Evolutionary conservation across 2,113 vertebrate genomes (phyloP), one percentile per base, ranked within the genome.

Genomic region (Meles meles): DNA sequence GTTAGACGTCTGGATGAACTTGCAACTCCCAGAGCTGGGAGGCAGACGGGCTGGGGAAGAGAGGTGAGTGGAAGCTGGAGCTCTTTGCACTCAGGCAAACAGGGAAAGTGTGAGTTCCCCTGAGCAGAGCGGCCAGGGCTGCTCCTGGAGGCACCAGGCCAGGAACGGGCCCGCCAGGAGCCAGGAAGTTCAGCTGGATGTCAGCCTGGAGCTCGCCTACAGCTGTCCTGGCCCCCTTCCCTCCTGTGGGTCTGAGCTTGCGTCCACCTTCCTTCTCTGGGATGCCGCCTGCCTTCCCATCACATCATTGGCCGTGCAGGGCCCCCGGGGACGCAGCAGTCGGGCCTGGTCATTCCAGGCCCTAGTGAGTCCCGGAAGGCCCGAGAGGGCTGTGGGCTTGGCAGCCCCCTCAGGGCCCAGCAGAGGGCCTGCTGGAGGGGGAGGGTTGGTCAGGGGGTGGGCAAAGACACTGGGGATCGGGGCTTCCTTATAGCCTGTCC

Each of bases 1-100:
- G 88, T 39, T 21, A 94, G 95, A 93, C 49, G 12, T 47, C 63
- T 42, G 84, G 69, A 47, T 76, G 91, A 84, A 80, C 90, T 47
- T 80, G 17, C 12, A 27, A 42, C 34, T 63, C 83, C 27, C 63
- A 55, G 44, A 21, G 72, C 86, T 1, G 8, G 49, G n/a, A 63
- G 49, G 61, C 42, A 13, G 49, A 11, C 6, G 39, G 84, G 61
- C 29, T 17, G 31, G 39, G 23, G 21, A 4, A 2, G 42, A 27
- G 42, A 21, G 25, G 59, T 0, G 31, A 29, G 34, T 14, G 63
- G 57, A 59, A 7, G 21, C 18, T 17, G 52, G 25, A 4, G 31
- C n/a, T 34, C 27, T 1, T 3, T 1, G 25, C 0, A 0, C 49
- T 49, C 8, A 13, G 61, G n/a, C 31, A 10, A 15, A 34, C 12